Conservation (phyloP, 2,888 invertebrate species). For the Tridacna crocea region DNA sequence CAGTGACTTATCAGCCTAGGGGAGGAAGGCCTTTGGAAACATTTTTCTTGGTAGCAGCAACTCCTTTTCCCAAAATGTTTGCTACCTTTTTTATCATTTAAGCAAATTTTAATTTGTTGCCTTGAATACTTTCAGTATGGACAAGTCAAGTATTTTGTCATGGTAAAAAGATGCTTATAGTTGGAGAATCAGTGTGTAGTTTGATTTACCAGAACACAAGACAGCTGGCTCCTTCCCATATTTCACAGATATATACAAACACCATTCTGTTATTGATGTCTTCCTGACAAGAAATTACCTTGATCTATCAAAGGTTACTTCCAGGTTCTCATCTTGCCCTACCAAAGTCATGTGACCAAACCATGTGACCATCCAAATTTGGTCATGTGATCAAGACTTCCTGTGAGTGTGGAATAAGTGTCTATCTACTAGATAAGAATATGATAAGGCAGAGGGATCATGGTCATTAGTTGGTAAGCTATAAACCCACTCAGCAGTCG, state of each 20-base stretch:
- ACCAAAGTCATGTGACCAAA: background rate
- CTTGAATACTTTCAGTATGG: too few species aligned
- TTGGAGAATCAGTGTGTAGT: constrained; percentile 4
- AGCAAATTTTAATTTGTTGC: too few species aligned
- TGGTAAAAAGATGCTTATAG: background rate
- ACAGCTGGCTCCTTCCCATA: background rate
- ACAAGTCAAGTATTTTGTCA: too few species aligned
- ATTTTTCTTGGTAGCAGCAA: too few species aligned
- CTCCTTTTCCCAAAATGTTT: too few species aligned
- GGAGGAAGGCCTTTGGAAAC: too few species aligned
- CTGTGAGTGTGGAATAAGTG: constrained; percentile 15
- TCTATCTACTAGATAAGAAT: constrained; percentile 30
- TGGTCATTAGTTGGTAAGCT: constrained; percentile 47
- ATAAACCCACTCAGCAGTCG: constrained; percentile 36
- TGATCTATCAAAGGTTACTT: background rate
- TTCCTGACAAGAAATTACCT: constrained; percentile 1
- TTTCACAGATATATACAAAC: constrained; percentile 7
- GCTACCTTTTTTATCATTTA: too few species aligned
- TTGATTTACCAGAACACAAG: background rate
- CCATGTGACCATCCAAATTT: constrained; percentile 34
- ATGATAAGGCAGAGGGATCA: constrained; percentile 46
- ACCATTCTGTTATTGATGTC: constrained; percentile 11
- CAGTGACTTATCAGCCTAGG: background rate
- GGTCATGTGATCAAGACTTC: constrained; percentile 31
- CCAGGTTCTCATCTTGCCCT: background rate